Evolutionary conservation across 2,888 invertebrate species (phyloP), one percentile per base, ranked within the genome.

Genomic region (Caradrina clavipalpis): DNA sequence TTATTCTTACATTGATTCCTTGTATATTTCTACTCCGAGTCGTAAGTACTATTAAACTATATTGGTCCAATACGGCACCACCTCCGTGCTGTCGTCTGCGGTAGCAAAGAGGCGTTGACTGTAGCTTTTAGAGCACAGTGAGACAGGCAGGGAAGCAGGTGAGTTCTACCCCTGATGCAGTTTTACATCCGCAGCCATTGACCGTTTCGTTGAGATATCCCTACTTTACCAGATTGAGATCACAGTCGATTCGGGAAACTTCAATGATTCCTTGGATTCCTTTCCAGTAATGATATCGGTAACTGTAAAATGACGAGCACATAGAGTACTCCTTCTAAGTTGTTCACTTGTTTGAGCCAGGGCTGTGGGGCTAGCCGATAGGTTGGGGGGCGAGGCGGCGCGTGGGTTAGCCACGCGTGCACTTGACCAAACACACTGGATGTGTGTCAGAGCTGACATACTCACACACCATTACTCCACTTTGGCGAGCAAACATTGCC

Each of bases 351-450:
- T 54, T 49, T 60, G 4, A 49, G 42, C 45, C 47, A 13, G 17
- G 15, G 54, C 22, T 26, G 35, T 15, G 47, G 42, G 45, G 17
- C n/a, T 15, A 49, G 53, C 15, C 22, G 10, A 17, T 45, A 59
- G 45, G 21, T 42, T 60, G 47, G 69, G 49, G 39, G 22, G 26
- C 45, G 45, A 15, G 39, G 45, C 15, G 17, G 15, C 17, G 39
- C 13, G 45, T 59, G 45, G 19, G 39, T 13, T 17, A 15, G 31
- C 17, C 59, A 57, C 71, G 80, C 83, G 79, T 80, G 82, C 88
- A 88, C 88, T 89, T 89, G 88, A 85, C 87, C 88, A 88, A 89
- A 89, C 88, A 88, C 45, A 49, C 61, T 61, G 73, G 81, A 83
- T 78, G 77, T 85, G 79, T 86, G 86, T 82, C 84, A 81, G 45